Percentiles rank a stretch among this genome's conserved stretches.
phyloP scores from a whole-genome alignment of 2,797 vertebrate species.

The Dallia pectoralis region DNA sequence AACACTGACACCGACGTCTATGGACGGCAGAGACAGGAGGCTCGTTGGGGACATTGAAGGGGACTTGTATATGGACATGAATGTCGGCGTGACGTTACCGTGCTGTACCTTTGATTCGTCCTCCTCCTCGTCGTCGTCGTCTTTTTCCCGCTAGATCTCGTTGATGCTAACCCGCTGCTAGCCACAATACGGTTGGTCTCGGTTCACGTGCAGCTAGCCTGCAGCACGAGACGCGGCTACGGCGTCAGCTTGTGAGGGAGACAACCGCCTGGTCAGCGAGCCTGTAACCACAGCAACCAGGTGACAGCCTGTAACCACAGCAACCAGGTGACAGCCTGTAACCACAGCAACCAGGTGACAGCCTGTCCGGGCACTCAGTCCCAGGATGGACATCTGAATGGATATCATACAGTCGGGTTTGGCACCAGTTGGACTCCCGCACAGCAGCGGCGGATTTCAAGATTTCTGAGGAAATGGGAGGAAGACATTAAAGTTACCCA shows the following conservation, averaged over 20 bases:
- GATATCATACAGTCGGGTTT: neutral
- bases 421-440: neutral
- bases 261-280: neutral
- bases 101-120: neutral
- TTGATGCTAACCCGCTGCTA: neutral
- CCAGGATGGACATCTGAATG: neutral
- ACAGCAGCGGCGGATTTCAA: neutral
- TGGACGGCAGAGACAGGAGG: neutral
- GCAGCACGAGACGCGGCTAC: neutral
- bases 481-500: neutral
- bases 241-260: neutral
- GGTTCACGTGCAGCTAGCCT: neutral
- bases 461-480: constrained; percentile 2
- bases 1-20: neutral
- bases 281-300: neutral
- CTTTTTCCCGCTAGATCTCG: neutral
- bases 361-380: neutral
- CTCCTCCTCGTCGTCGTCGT: neutral
- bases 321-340: constrained; percentile 1
- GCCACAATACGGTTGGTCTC: too few relatives aligned
- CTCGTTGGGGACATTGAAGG: too few relatives aligned
- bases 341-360: neutral
- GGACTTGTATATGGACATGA: too few relatives aligned
- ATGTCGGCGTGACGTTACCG: neutral
- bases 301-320: neutral